phyloP scores from a whole-genome alignment of 2,113 vertebrate genomes.

The Hystrix cristata region DNA sequence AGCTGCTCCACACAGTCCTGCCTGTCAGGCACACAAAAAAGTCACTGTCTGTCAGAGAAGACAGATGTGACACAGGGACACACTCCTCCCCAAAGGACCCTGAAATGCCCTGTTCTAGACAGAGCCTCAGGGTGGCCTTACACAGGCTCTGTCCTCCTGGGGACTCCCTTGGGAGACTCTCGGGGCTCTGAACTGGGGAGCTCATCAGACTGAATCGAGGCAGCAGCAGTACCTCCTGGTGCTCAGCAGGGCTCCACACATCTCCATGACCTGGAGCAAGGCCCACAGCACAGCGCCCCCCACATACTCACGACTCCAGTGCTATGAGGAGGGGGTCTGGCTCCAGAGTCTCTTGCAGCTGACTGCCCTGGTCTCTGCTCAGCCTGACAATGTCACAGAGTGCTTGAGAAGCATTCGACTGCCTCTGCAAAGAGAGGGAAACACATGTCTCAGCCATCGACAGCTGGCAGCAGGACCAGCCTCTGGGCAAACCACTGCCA shows the following conservation, averaged over 20 bases:
- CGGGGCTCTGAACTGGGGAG: background rate
- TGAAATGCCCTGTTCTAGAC: background rate
- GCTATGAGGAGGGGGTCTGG: constrained; percentile 94
- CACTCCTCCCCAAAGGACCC: background rate
- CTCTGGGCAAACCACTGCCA: background rate
- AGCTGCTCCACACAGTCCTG: constrained; percentile 96
- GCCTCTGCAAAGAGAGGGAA: constrained; percentile 90
- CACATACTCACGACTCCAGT: constrained; percentile 95
- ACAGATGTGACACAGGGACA: background rate
- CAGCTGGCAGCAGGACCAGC: background rate
- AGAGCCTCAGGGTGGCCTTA: background rate
- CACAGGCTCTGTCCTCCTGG: background rate
- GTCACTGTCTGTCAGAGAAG: background rate
- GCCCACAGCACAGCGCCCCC: background rate
- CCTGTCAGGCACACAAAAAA: constrained; percentile 84
- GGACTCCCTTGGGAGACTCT: background rate
- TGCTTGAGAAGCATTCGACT: constrained; percentile 98
- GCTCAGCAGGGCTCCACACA: background rate
- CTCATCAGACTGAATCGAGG: background rate
- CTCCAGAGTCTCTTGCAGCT: constrained; percentile 93
- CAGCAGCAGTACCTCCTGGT: background rate
- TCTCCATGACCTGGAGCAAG: background rate
- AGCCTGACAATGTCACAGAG: constrained; percentile 97
- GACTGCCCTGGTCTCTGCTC: constrained; percentile 96
- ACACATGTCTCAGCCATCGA: background rate